Conservation (phyloP, 2,797 vertebrate genomes). For the Luscinia megarhynchos region DNA sequence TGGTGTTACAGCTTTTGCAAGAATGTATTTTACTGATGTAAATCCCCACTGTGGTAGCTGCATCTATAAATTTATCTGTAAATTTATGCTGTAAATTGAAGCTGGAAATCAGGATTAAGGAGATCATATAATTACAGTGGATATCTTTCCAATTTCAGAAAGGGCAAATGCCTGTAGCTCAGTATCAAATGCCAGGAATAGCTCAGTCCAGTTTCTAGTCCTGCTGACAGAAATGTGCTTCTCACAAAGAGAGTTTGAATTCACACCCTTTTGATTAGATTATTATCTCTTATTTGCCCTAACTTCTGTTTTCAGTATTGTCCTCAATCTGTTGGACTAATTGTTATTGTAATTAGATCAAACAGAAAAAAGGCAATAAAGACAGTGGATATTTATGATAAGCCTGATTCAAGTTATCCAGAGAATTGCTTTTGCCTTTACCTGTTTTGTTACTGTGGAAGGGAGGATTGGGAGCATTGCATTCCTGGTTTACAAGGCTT, state of each 20-base stretch:
- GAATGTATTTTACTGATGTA: not conserved
- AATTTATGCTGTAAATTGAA: constrained; percentile 33
- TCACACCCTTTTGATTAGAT: not conserved
- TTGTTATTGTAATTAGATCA: not conserved
- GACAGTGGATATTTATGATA: not conserved
- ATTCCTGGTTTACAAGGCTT: not conserved
- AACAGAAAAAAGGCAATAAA: not conserved
- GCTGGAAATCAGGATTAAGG: constrained; percentile 51
- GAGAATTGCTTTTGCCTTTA: not conserved
- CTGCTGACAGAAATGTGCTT: not conserved
- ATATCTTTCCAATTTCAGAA: constrained; percentile 67
- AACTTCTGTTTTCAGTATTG: not conserved
- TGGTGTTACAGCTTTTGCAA: not conserved
- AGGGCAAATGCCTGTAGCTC: constrained; percentile 63
- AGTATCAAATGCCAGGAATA: constrained; percentile 47
- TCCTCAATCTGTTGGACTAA: not conserved
- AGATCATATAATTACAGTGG: constrained; percentile 46
- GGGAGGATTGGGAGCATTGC: not conserved
- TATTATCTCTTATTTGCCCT: not conserved
- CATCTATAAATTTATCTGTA: constrained; percentile 38
- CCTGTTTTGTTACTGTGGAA: not conserved
- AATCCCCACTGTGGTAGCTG: constrained; percentile 13
- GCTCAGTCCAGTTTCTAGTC: constrained; percentile 13
- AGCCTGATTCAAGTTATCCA: not conserved
- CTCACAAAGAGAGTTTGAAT: not conserved